phyloP scores from a whole-genome alignment of 2,888 invertebrate species.

The Penaeus monodon region DNA sequence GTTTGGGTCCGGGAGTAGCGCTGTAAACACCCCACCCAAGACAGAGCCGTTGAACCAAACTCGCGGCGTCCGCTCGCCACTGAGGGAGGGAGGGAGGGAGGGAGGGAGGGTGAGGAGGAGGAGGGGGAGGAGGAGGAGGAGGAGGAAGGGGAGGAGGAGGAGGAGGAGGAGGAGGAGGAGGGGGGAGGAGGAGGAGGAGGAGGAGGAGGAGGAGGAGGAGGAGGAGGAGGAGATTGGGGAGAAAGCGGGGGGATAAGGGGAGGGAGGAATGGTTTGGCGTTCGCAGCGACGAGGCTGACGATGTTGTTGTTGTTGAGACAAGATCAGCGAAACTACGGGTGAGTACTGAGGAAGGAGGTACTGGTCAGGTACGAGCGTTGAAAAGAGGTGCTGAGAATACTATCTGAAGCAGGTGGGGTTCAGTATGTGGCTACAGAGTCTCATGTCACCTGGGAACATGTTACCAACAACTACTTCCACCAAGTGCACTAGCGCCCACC shows the following conservation, averaged over 20 bases:
- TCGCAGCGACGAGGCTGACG: too few species aligned
- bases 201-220: neutral
- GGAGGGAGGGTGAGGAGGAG: neutral
- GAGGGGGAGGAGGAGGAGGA: neutral
- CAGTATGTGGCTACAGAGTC: neutral
- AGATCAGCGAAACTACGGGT: too few species aligned
- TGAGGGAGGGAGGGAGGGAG: neutral
- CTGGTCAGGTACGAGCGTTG: too few species aligned
- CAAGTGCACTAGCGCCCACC: slow-evolving; percentile 8
- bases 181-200: neutral
- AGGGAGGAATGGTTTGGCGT: too few species aligned
- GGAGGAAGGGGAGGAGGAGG: neutral
- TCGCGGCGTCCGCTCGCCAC: slow-evolving; percentile 12
- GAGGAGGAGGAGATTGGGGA: too few species aligned
- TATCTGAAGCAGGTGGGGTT: too few species aligned
- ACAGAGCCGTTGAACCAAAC: slow-evolving; percentile 27
- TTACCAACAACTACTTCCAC: slow-evolving; percentile 5
- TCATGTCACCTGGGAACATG: slow-evolving; percentile 18
- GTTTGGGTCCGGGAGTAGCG: neutral
- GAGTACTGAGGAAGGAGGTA: too few species aligned
- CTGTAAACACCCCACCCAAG: slow-evolving; percentile 20
- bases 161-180: slow-evolving; percentile 1
- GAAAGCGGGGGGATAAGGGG: too few species aligned
- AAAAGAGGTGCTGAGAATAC: too few species aligned
- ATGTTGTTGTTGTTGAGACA: too few species aligned